Conservation (phyloP, 2,888 invertebrate genomes). For the Agrilus cyanescens region DNA sequence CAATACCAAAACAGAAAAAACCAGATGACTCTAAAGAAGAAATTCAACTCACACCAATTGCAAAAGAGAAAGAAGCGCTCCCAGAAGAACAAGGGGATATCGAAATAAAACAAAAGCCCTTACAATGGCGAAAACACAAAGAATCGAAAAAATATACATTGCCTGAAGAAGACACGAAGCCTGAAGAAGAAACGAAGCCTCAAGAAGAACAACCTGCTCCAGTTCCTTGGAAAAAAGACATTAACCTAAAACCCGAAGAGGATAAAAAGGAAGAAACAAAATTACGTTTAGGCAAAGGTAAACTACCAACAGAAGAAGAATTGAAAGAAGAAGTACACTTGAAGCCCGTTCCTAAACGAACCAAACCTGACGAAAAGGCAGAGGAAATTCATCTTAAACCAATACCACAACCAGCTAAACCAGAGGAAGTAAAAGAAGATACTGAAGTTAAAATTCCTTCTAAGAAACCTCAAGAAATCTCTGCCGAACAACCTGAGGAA, state of each 20-base stretch:
- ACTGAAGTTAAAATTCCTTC: constrained; percentile 19
- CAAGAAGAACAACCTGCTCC: constrained; percentile 20
- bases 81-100: constrained; percentile 23
- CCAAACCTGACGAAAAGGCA: constrained; percentile 29
- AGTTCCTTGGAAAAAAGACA: constrained; percentile 29
- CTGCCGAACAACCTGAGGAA: constrained; percentile 11
- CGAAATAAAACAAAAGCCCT: constrained; percentile 22
- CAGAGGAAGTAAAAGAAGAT: constrained; percentile 16
- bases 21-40: constrained; percentile 17
- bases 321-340: constrained; percentile 26
- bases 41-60: constrained; percentile 21
- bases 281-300: constrained; percentile 31
- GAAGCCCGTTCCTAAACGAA: constrained; percentile 29
- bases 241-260: constrained; percentile 29
- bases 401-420: constrained; percentile 18
- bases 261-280: constrained; percentile 24
- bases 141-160: constrained; percentile 12
- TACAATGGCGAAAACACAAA: constrained; percentile 3
- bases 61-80: constrained; percentile 7
- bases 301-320: constrained; percentile 28
- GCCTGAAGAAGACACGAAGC: constrained; percentile 14
- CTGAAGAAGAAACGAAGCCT: constrained; percentile 21
- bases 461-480: constrained; percentile 14
- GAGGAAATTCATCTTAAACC: constrained; percentile 43
- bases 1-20: constrained; percentile 12